Evolutionary conservation across 2,888 invertebrate species (phyloP), one percentile per base, ranked within the genome.

Genomic region (Drosophila fungiperda): DNA sequence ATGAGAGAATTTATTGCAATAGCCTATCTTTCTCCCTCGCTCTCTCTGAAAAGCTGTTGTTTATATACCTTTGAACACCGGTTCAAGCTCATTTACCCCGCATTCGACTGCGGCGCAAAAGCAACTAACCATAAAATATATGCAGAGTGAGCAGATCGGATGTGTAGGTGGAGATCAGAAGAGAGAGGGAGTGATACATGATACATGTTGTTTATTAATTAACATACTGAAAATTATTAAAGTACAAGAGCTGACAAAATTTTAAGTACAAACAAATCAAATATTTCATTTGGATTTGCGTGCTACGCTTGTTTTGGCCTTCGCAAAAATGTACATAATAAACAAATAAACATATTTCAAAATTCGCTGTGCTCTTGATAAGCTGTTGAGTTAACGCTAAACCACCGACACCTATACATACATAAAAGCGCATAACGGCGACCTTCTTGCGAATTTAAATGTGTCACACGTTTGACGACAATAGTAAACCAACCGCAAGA

Each of bases 391-490:
- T 29, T 52, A 69, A 64, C 50, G 50, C 60, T 33, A 65, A 58
- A 17, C 29, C 45, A 60, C 66, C 42, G 33, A 33, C 50, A 38
- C 5, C 17, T 38, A 17, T 29, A 32, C 29, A 35, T n/a, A 17
- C 32, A 52, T 15, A 33, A 2, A 45, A 9, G 38, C 48, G 45
- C 23, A 42, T 36, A 32, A 73, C 38, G 38, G 11, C 59, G 78
- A 71, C 78, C 80, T 79, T 73, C 80, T 68, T 73, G 55, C 50
- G n/a, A 71, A 64, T 65, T 68, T 26, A 75, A 75, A 78, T 78
- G 75, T 78, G 75, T 75, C 75, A 71, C 75, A 71, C 67, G 64
- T 68, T 67, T 60, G 58, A 54, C 50, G 33, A 63, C 77, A 60
- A 70, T 60, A 60, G 52, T 62, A 63, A 60, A 48, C 6, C 63